Percentiles rank a stretch among this genome's conserved stretches.
These are phyloP conservation scores for Panagrolaimus sp. DNA, from an alignment of 1,140 invertebrate species.

Conservation along the genomic window DNA sequence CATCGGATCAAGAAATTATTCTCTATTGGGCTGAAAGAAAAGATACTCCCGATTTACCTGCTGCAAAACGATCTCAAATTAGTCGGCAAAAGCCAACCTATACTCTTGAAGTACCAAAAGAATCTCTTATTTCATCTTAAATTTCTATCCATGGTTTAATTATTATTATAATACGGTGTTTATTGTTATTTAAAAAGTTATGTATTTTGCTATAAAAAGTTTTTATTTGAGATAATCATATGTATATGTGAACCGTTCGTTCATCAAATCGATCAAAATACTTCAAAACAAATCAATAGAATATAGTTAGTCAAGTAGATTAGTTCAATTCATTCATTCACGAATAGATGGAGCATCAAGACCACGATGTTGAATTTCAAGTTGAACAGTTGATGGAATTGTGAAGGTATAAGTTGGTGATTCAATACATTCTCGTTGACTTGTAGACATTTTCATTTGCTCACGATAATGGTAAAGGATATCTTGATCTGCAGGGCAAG, in stretches of 20 bases:
- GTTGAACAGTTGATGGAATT: conserved; percentile 40
- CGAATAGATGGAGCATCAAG: too few species aligned
- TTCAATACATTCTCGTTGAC: conserved; percentile 55
- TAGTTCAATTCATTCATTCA: too few species aligned
- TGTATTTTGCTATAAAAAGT: too few species aligned
- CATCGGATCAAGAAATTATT: conserved; percentile 13
- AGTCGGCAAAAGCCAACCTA: not conserved
- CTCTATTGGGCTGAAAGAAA: not conserved
- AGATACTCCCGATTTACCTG: not conserved
- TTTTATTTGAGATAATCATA: too few species aligned
- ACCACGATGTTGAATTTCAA: conserved; percentile 39
- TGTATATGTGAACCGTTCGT: too few species aligned
- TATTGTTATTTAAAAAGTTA: too few species aligned
- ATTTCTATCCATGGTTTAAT: too few species aligned
- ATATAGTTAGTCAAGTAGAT: too few species aligned
- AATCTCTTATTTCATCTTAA: not conserved
- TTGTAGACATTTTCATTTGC: conserved; percentile 51
- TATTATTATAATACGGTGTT: too few species aligned
- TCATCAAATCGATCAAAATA: too few species aligned
- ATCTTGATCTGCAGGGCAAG: conserved; percentile 66
- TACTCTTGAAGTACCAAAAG: not conserved
- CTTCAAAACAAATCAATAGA: too few species aligned
- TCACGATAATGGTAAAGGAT: conserved; percentile 58
- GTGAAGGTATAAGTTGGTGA: conserved; percentile 53
- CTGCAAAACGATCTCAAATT: conserved; percentile 4